phyloP scores from a whole-genome alignment of 2,113 vertebrate genomes.

The Gymnogyps californianus region DNA sequence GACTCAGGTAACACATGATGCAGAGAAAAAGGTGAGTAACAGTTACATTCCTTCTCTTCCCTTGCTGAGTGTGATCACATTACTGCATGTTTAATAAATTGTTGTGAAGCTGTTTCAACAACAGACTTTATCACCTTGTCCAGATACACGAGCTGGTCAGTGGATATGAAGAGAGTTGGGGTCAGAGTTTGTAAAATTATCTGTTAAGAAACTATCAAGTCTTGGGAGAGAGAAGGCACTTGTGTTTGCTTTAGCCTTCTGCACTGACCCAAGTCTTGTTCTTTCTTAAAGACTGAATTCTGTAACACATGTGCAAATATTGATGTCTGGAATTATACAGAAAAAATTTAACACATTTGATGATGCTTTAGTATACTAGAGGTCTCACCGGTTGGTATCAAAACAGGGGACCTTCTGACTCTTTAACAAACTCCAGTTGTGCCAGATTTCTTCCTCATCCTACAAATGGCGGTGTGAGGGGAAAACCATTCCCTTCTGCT shows the following conservation, averaged over 20 bases:
- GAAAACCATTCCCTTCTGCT: neutral
- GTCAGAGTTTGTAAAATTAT: neutral
- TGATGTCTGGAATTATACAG: neutral
- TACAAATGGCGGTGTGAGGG: neutral
- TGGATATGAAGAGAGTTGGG: neutral
- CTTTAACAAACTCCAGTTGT: neutral
- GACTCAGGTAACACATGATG: neutral
- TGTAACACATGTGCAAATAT: neutral
- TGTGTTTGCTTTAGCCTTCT: neutral
- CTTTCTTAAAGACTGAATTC: neutral
- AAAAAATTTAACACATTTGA: neutral
- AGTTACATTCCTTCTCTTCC: neutral
- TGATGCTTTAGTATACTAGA: neutral
- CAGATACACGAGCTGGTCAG: neutral
- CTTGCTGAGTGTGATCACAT: neutral
- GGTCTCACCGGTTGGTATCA: neutral
- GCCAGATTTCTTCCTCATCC: neutral
- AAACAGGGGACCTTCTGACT: neutral
- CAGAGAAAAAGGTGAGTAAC: neutral
- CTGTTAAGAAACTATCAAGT: neutral
- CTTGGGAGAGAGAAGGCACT: neutral
- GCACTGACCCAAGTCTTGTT: neutral
- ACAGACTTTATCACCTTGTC: neutral
- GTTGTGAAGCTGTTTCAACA: neutral
- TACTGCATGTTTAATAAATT: neutral